phyloP scores from a whole-genome alignment of 2,888 invertebrate genomes.

The Oxytorus armatus region DNA sequence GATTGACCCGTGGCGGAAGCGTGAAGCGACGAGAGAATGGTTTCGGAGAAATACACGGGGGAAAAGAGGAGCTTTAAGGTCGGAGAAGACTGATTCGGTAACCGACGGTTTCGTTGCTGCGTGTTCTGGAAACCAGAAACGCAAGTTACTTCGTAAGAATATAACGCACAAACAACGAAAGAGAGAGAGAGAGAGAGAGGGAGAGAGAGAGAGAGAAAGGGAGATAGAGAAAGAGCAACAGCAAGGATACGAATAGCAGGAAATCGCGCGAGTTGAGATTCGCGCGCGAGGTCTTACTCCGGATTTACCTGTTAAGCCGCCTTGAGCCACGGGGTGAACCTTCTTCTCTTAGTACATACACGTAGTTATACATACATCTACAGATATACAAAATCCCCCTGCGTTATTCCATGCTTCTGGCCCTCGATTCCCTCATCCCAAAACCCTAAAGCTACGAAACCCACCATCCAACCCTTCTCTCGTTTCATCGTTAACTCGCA shows the following conservation, averaged over 20 bases:
- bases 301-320: conserved; percentile 81
- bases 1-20: conserved; percentile 69
- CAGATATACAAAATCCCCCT: conserved; percentile 1
- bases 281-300: conserved; percentile 78
- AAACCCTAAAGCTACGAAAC: conserved; percentile 35
- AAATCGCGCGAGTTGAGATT: conserved; percentile 82
- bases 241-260: conserved; percentile 69
- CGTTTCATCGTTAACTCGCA: conserved; percentile 50
- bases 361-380: conserved; percentile 20
- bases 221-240: conserved; percentile 71
- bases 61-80: conserved; percentile 44
- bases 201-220: conserved; percentile 28
- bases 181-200: conserved; percentile 27
- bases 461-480: conserved; percentile 19
- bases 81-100: conserved; percentile 50
- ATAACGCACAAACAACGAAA: conserved; percentile 39
- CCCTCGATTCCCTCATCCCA: conserved; percentile 36
- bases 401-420: conserved; percentile 40
- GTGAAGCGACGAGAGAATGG: conserved; percentile 48
- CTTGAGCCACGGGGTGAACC: conserved; percentile 72
- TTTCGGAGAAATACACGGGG: conserved; percentile 1
- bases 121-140: conserved; percentile 47
- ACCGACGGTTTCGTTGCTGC: conserved; percentile 39
- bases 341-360: conserved; percentile 46
- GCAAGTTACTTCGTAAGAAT: conserved; percentile 38